Evolutionary conservation across 2,888 invertebrate species (phyloP).

Genomic region (Formica aserva): DNA sequence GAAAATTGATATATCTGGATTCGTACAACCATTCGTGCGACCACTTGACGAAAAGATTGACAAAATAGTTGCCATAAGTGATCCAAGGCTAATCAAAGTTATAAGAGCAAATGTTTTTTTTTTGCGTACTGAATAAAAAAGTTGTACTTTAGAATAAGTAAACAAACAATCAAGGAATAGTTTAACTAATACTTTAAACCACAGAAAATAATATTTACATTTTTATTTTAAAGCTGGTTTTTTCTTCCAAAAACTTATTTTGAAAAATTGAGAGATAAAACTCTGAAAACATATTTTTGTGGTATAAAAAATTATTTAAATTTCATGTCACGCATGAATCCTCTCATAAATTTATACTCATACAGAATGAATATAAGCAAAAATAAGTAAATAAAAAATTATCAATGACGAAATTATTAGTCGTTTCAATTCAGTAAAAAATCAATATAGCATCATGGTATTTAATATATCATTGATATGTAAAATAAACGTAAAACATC

Average conservation of each 20-base stretch:
- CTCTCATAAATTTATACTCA: not conserved
- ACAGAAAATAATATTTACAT: not conserved
- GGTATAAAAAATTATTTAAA: not conserved
- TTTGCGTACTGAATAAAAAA: not conserved
- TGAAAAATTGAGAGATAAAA: not conserved
- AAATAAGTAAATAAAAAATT: too few species aligned
- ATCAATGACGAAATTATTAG: too few species aligned
- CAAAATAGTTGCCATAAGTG: not conserved
- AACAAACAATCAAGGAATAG: not conserved
- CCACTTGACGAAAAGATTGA: not conserved
- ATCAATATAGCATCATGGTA: not conserved
- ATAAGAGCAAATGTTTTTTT: not conserved
- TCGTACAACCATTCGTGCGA: not conserved
- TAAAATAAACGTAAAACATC: not conserved
- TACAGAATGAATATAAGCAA: not conserved
- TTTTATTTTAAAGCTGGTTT: not conserved
- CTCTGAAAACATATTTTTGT: not conserved
- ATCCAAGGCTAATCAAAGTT: not conserved
- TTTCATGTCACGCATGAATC: not conserved
- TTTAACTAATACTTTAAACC: not conserved
- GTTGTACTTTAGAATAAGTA: not conserved
- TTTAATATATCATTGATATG: not conserved
- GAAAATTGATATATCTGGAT: constrained; percentile 68
- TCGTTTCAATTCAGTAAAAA: not conserved
- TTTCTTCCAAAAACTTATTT: not conserved